Base-by-base conservation (phyloP, 2,888 invertebrate species). In the Nemurella pictetii region DNA sequence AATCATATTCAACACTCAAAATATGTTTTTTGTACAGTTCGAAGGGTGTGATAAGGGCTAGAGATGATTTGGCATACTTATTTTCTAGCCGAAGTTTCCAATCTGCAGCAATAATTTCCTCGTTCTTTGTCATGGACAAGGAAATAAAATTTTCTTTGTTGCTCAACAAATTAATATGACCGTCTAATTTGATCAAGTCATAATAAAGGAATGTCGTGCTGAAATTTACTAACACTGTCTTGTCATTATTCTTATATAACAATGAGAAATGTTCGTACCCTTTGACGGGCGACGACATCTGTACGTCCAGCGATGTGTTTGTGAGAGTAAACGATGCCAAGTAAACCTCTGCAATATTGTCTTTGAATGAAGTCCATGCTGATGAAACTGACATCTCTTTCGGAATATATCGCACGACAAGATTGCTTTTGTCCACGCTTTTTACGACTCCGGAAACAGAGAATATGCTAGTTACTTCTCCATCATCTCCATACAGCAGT, bases 161-260 rank as follows among this genome's bases (percentile, higher is more conserved):
- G 27, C 28, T 82, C 27, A n/a, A 55, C 15, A 28, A 28, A 28
- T 55, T 72, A 12, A 82, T 82, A 26, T 72, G 55, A 82, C 82
- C 27, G 20, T 20, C 15, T 26, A 82, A 27, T 28, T 72, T 82
- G 0, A 82, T 26, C 27, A 55, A 15, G 82, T 82, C 82, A 72
- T 72, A 82, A 29, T 82, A 82, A 2, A 82, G 29, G 82, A 82
- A 72, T 72, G 82, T 55, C 55, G 82, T 82, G 29, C 27, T 82
- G 55, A 82, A 72, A 28, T 72, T 29, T 9, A 82, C 72, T 9
- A 20, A 26, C 29, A 30, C 12, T 0, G 7, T 15, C 9, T 82
- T 72, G 0, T 36, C 28, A 72, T 25, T 82, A 2, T 30, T 82
- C 29, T 72, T 55, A 1, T 55, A 20, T 5, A 28, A 27, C 27